These are phyloP conservation scores for Pachymerium ferrugineum DNA, from an alignment of 2,888 invertebrate genomes.

Conservation along the genomic window DNA sequence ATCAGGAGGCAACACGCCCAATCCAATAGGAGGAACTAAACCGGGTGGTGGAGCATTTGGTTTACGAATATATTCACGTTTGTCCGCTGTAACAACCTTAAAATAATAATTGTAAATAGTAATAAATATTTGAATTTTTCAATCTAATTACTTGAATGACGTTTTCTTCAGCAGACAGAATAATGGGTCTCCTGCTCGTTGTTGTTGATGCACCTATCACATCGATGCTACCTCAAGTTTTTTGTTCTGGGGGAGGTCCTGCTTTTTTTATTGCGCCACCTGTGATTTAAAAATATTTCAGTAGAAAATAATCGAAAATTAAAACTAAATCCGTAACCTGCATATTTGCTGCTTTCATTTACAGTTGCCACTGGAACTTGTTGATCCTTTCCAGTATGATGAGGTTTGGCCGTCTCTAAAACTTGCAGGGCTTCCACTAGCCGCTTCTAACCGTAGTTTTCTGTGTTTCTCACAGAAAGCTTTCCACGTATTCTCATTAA, in stretches of 20 bases:
- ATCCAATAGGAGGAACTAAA: slow-evolving; percentile 35
- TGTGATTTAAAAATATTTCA: neutral
- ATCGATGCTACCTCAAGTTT: slow-evolving; percentile 62
- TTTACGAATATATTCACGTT: slow-evolving; percentile 59
- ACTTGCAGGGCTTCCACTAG: slow-evolving; percentile 54
- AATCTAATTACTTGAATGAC: slow-evolving; percentile 66
- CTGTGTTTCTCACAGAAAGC: slow-evolving; percentile 80
- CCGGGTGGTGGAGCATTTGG: slow-evolving; percentile 29
- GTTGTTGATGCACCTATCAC: slow-evolving; percentile 58
- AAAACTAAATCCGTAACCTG: neutral
- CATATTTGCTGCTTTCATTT: slow-evolving; percentile 63
- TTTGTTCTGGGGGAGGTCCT: slow-evolving; percentile 59
- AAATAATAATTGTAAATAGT: neutral
- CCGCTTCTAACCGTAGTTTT: slow-evolving; percentile 46
- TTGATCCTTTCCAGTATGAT: slow-evolving; percentile 38
- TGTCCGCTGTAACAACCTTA: neutral
- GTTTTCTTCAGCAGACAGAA: slow-evolving; percentile 65
- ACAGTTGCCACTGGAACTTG: slow-evolving; percentile 50
- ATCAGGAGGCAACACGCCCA: slow-evolving; percentile 35
- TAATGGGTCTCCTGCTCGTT: slow-evolving; percentile 52
- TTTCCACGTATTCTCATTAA: slow-evolving; percentile 98
- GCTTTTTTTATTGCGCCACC: slow-evolving; percentile 51
- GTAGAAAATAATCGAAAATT: neutral
- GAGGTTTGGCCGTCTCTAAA: slow-evolving; percentile 58
- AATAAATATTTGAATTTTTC: neutral